Evolutionary conservation across 2,113 vertebrate species (phyloP), one percentile per base, ranked within the genome.

Genomic region (Petrocephalus zakoni): DNA sequence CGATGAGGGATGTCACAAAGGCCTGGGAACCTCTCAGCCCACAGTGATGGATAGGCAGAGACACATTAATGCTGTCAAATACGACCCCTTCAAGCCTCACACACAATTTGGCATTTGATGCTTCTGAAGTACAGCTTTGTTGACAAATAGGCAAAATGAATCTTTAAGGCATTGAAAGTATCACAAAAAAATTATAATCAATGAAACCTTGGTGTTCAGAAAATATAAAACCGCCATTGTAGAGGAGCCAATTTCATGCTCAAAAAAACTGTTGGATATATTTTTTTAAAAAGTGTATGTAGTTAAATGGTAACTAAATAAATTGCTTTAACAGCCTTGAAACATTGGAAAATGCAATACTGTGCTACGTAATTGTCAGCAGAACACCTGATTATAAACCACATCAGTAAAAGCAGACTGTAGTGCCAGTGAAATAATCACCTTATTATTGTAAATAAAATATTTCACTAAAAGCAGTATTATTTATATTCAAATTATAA

Each of bases 21-120:
- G 10, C 15, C 11, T 37, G 68, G 34, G 5, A 2, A 19, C 34
- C 34, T n/a, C 68, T 75, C 29, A 37, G 25, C 5, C 68, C 68
- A 7, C 15, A 34, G 17, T 8, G 13, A 78, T 19, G 72, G 72
- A 78, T 5, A 78, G 29, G 6, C 15, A 78, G 29, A 37, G 34
- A 19, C 42, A 13, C 29, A 15, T 75, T 21, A 37, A 13, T 15
- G 4, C 29, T 29, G 29, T 37, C 29, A 75, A 64, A 64, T 37
- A 75, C 37, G 29, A 75, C 72, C 72, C 72, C 15, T 78, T 34
- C 37, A 42, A 78, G 29, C 72, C 37, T 75, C 68, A 78, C 72
- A 78, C 72, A 87, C 86, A 64, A 87, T 87, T 87, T 87, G 86
- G 86, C 86, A 87, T 21, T 58, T 55, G n/a, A n/a, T 21, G 52